Percentiles rank a stretch among this genome's conserved stretches.
phyloP scores from a whole-genome alignment of 2,113 vertebrate genomes.

The Ramphastos sulfuratus region DNA sequence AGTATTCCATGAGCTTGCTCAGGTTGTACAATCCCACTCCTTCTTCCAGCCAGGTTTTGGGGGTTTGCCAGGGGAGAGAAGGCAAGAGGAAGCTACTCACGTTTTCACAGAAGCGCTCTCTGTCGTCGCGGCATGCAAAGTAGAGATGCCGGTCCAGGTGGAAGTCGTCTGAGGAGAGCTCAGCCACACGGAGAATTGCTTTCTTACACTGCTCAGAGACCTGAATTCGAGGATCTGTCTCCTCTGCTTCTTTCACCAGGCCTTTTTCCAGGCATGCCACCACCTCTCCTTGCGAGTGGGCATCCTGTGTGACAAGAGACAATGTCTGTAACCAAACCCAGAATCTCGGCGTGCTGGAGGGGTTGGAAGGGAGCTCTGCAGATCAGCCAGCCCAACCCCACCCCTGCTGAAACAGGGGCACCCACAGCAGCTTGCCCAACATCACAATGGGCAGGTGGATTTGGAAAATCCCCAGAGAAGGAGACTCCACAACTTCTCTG shows the following conservation, averaged over 20 bases:
- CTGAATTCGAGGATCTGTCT: conserved; percentile 71
- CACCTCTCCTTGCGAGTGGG: conserved; percentile 96
- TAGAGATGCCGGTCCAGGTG: conserved; percentile 95
- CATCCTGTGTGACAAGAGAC: conserved; percentile 75
- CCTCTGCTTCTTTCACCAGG: conserved; percentile 89
- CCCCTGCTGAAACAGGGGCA: too few relatives aligned
- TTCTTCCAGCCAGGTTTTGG: neutral
- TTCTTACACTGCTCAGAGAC: conserved; percentile 93
- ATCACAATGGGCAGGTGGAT: too few relatives aligned
- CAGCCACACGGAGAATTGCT: conserved; percentile 93
- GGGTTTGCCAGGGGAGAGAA: neutral
- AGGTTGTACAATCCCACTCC: neutral
- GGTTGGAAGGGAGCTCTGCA: too few relatives aligned
- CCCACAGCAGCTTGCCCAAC: too few relatives aligned
- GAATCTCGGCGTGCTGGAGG: too few relatives aligned
- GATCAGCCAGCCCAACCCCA: too few relatives aligned
- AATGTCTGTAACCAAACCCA: neutral
- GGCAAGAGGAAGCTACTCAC: conserved; percentile 74
- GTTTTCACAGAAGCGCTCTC: conserved; percentile 94
- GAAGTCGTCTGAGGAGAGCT: conserved; percentile 95
- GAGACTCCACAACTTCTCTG: too few relatives aligned
- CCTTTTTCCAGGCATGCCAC: conserved; percentile 95
- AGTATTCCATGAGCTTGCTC: rapidly evolving
- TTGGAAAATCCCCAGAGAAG: too few relatives aligned
- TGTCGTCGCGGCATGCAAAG: conserved; percentile 92